Conservation (phyloP, 1,140 invertebrate species). For the Myzus persicae region DNA sequence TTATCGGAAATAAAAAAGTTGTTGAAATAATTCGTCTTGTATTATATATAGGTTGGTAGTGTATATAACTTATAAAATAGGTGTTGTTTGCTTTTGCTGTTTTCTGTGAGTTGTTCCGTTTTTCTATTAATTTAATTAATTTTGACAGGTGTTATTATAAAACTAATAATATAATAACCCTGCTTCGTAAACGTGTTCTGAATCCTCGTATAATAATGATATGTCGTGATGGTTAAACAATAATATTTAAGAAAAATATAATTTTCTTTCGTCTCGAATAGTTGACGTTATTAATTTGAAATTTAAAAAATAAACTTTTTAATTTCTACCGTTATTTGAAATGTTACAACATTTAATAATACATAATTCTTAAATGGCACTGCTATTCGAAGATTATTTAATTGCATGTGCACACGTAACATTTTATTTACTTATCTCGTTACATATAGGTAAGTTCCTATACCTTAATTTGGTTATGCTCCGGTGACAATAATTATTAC, state of each 20-base stretch:
- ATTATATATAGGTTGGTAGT: too few relatives aligned
- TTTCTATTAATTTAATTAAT: background rate
- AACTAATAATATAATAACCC: background rate
- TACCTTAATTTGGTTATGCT: background rate
- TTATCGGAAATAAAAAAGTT: too few relatives aligned
- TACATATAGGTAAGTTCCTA: background rate
- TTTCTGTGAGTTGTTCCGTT: background rate
- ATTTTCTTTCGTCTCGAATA: background rate
- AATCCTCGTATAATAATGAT: background rate
- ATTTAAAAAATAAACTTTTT: background rate
- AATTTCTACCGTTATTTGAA: slow-evolving; percentile 7
- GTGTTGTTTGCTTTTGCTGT: background rate
- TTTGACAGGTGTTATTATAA: background rate
- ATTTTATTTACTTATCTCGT: background rate
- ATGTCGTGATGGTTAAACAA: background rate
- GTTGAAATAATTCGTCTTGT: too few relatives aligned
- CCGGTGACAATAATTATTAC: background rate
- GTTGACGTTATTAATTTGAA: background rate
- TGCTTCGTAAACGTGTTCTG: background rate
- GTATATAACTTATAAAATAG: too few relatives aligned
- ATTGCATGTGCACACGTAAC: background rate
- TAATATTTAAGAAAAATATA: background rate
- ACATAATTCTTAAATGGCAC: background rate
- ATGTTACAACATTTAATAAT: background rate
- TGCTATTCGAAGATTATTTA: background rate